Base-by-base conservation (phyloP, 1,140 invertebrate genomes). In the Saccostrea echinata region DNA sequence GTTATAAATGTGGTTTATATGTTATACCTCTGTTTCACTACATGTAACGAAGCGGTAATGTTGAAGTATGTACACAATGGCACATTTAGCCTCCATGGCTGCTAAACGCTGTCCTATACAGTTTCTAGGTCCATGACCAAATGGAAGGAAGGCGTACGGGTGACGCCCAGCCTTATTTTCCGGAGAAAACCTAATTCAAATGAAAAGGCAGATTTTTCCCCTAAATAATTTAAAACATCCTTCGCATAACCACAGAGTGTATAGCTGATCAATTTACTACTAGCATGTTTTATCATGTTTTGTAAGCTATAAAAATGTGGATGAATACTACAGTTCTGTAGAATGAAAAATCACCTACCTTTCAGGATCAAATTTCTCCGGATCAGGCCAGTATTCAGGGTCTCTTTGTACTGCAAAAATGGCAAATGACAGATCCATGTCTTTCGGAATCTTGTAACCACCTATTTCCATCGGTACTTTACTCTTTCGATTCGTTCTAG, bases 391-490 rank as follows among this genome's bases (percentile, higher is more conserved):
- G 64, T 96, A 93, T 6, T 95, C 90, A 0, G 96, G 95, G 93
- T 98, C 96, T 95, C 97, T 97, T 92, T 98, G 97, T 30, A 98
- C 95, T 12, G 97, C 96, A 97, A 97, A 98, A 89, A 97, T 96
- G 3, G 98, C 92, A 0, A 97, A 96, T 3, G 98, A 94, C 0
- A 97, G 94, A 6, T 96, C 95, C 0, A 97, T 96, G 24, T 96
- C 96, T 88, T 84, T 86, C 12, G 91, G 91, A 12, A 92, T 89
- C 9, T 86, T 86, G n/a, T 85, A 86, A 30, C 90, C 90, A 57
- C 83, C 84, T 16, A 93, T 88, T 13, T 91, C 85, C 11, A 86
- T 88, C 21, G 93, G 91, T 13, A 55, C 53, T 53, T 76, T 53
- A 13, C 83, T 84, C 18, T 68, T 61, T 61, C 91, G 81, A 16